Percentiles rank a stretch among this genome's conserved stretches.
Conservation (phyloP, 1,140 invertebrate genomes). For the Calosoma granatense region DNA sequence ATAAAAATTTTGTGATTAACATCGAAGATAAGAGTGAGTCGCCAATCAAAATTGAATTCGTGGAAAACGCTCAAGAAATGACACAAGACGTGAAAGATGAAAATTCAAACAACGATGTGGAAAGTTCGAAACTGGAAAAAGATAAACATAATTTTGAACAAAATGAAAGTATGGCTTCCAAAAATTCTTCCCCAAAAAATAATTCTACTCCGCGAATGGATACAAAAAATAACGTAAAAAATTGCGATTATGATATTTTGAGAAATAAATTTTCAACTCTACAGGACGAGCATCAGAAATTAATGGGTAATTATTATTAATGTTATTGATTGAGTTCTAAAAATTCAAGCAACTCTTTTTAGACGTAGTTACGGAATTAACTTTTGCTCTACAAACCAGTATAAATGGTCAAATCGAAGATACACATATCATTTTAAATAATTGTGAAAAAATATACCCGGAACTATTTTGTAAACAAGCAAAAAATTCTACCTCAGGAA, state of each 20-base stretch:
- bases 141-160: not conserved
- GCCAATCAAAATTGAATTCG: too few species aligned
- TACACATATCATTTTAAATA: not conserved
- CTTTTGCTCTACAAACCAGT: not conserved
- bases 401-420: not conserved
- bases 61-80: too few species aligned
- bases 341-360: not conserved
- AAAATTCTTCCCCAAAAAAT: too few species aligned
- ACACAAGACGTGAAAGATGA: too few species aligned
- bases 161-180: not conserved
- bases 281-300: not conserved
- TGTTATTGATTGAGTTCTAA: not conserved
- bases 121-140: not conserved
- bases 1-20: too few species aligned
- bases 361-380: not conserved
- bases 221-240: not conserved
- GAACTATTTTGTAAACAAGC: not conserved
- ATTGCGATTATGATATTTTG: not conserved
- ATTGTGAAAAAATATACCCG: conserved; percentile 3
- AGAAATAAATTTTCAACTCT: conserved; percentile 1
- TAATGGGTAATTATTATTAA: not conserved
- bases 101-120: not conserved
- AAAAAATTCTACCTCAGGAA: not conserved
- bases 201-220: too few species aligned
- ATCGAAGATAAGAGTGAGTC: too few species aligned